These are phyloP conservation scores for Tetragnatha montana DNA, from an alignment of 2,888 invertebrate genomes.

Conservation along the genomic window DNA sequence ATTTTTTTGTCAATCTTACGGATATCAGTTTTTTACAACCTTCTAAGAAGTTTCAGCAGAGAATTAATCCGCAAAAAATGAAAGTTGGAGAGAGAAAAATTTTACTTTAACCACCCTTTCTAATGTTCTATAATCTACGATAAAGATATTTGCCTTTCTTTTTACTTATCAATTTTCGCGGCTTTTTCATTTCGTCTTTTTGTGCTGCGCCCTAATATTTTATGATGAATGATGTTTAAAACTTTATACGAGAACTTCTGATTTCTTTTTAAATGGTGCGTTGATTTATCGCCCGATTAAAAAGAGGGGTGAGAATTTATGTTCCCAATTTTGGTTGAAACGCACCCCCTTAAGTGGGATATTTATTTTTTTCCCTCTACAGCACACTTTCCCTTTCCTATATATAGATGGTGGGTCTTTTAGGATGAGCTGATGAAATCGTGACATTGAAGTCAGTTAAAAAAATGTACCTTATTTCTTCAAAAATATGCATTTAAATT, in stretches of 20 bases:
- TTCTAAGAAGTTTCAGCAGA: constrained; percentile 13
- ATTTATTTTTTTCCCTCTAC: not conserved
- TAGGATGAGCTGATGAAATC: too few relatives aligned
- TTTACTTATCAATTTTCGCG: constrained; percentile 17
- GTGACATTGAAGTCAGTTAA: too few relatives aligned
- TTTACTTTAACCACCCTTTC: constrained; percentile 36
- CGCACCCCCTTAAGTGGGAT: not conserved
- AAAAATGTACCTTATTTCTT: too few relatives aligned
- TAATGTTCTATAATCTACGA: constrained; percentile 45
- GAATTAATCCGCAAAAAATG: constrained; percentile 35
- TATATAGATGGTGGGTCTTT: not conserved
- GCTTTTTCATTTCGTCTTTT: constrained; percentile 14
- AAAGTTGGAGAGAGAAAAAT: constrained; percentile 19
- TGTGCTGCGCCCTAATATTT: constrained; percentile 39
- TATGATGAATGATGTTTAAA: constrained; percentile 61
- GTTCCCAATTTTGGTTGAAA: constrained; percentile 30
- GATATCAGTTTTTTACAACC: constrained; percentile 23
- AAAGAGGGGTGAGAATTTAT: constrained; percentile 50
- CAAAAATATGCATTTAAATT: too few relatives aligned
- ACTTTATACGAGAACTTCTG: constrained; percentile 44
- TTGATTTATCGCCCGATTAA: constrained; percentile 48
- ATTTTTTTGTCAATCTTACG: constrained; percentile 3
- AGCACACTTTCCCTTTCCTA: not conserved
- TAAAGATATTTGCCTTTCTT: constrained; percentile 44
- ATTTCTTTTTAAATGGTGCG: constrained; percentile 28